Conservation (phyloP, 2,797 vertebrate species). For the Spizella passerina region DNA sequence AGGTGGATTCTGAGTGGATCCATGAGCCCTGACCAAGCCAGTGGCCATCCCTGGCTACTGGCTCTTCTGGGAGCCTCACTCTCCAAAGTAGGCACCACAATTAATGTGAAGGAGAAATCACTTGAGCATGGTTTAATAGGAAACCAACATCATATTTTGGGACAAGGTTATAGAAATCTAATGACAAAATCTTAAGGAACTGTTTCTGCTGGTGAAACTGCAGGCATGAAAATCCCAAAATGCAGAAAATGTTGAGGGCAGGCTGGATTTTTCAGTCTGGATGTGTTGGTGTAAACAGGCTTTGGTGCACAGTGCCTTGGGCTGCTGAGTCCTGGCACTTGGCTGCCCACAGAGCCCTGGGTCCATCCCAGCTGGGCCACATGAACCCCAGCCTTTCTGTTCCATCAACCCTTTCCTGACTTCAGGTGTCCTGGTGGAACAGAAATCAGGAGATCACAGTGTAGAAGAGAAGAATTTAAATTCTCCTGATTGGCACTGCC, state of each 20-base stretch:
- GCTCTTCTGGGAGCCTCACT: not conserved
- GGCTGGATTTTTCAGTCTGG: not conserved
- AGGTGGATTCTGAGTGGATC: not conserved
- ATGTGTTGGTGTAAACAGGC: not conserved
- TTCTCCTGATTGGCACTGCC: not conserved
- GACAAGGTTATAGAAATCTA: not conserved
- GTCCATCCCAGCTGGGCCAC: not conserved
- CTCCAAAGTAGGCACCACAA: not conserved
- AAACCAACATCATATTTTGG: not conserved
- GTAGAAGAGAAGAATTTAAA: not conserved
- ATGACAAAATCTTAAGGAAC: not conserved
- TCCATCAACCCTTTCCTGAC: not conserved
- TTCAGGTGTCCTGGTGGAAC: not conserved
- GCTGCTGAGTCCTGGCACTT: not conserved
- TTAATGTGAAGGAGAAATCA: not conserved
- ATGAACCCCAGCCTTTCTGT: not conserved
- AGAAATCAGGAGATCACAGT: not conserved
- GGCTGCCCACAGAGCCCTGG: fast-evolving
- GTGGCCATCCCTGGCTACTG: not conserved
- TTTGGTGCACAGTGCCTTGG: not conserved
- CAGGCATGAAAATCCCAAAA: not conserved
- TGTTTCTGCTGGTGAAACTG: not conserved
- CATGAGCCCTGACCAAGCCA: not conserved
- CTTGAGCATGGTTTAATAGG: not conserved
- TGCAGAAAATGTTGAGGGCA: not conserved